phyloP scores from a whole-genome alignment of 1,140 invertebrate genomes.

The Drosophila nannoptera region DNA sequence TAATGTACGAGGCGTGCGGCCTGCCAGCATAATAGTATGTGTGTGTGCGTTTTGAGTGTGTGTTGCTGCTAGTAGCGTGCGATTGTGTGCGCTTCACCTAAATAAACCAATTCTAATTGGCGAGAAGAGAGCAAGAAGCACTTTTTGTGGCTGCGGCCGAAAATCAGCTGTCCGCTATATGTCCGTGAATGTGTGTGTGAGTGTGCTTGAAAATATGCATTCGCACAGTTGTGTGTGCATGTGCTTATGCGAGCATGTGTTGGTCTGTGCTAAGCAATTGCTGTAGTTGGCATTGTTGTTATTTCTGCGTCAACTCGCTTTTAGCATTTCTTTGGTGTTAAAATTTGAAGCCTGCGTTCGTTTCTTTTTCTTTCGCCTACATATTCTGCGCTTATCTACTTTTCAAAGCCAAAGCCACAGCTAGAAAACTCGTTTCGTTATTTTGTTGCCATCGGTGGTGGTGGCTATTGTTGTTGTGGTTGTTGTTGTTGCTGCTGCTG shows the following conservation, averaged over 20 bases:
- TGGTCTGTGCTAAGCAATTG: slow-evolving; percentile 12
- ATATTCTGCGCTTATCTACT: slow-evolving; percentile 40
- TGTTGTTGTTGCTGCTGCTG: too few species aligned
- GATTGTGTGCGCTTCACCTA: slow-evolving; percentile 36
- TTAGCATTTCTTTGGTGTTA: slow-evolving; percentile 39
- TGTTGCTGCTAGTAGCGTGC: slow-evolving; percentile 18
- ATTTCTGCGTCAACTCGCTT: slow-evolving; percentile 7
- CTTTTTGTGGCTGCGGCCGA: slow-evolving; percentile 24
- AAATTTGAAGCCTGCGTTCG: slow-evolving; percentile 27
- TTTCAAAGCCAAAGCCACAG: slow-evolving; percentile 48
- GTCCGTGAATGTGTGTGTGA: slow-evolving; percentile 4
- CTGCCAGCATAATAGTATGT: slow-evolving; percentile 11
- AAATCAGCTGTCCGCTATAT: slow-evolving; percentile 40
- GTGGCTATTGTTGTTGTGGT: too few species aligned
- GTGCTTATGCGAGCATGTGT: slow-evolving; percentile 8
- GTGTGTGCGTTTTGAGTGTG: slow-evolving; percentile 17
- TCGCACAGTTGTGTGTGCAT: slow-evolving; percentile 2
- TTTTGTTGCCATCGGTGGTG: slow-evolving; percentile 20
- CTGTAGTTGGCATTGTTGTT: slow-evolving; percentile 10
- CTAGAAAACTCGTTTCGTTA: slow-evolving; percentile 45
- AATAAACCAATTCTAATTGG: slow-evolving; percentile 42
- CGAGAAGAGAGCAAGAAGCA: slow-evolving; percentile 32
- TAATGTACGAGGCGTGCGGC: slow-evolving; percentile 32
- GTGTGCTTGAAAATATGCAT: background rate
- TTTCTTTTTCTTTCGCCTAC: slow-evolving; percentile 36